Evolutionary conservation across 2,113 vertebrate species (phyloP).

Genomic region (Stercorarius parasiticus): DNA sequence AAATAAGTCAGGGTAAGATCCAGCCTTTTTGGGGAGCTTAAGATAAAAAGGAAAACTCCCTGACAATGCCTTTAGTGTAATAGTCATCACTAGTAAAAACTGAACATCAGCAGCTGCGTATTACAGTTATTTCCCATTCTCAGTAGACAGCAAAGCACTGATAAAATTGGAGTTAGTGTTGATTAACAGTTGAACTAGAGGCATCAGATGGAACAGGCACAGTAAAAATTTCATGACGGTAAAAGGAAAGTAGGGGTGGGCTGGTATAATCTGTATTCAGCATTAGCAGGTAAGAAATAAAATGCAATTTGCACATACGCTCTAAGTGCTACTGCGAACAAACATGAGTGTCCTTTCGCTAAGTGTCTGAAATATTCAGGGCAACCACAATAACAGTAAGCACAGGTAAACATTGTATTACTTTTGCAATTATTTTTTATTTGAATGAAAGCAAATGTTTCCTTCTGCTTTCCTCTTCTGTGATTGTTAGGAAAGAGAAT

Average conservation of each 20-base stretch:
- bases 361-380: not conserved
- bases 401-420: not conserved
- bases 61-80: not conserved
- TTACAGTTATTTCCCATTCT: not conserved
- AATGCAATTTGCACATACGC: not conserved
- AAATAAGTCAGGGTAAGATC: not conserved
- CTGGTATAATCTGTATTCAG: not conserved
- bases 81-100: not conserved
- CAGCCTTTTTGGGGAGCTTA: not conserved
- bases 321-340: not conserved
- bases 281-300: not conserved
- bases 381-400: not conserved
- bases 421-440: not conserved
- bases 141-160: not conserved
- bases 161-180: not conserved
- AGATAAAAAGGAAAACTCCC: not conserved
- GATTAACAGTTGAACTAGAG: not conserved
- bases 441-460: not conserved
- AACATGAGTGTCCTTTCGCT: not conserved
- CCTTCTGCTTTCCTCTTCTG: not conserved
- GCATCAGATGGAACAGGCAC: not conserved
- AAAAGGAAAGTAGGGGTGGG: not conserved
- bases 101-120: rapidly evolving
- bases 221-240: not conserved
- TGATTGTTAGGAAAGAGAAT: not conserved